These are phyloP conservation scores for Hirudo medicinalis DNA, from an alignment of 1,140 invertebrate species.

Conservation along the genomic window DNA sequence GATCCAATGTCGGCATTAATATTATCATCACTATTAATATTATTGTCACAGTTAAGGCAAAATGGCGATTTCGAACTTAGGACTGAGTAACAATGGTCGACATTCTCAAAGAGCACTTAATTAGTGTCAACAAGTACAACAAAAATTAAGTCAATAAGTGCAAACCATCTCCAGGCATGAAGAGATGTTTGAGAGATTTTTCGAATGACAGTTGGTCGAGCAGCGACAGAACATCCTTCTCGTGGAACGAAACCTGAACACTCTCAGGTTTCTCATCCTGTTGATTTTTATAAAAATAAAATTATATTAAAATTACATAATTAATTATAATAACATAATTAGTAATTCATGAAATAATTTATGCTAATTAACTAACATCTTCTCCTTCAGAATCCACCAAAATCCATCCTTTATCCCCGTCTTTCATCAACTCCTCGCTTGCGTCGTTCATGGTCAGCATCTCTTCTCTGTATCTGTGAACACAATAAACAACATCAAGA, in stretches of 20 bases:
- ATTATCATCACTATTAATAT: too few relatives aligned
- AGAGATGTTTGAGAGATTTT: not conserved
- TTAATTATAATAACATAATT: not conserved
- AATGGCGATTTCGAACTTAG: too few relatives aligned
- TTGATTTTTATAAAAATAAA: not conserved
- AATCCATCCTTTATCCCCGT: not conserved
- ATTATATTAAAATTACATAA: too few relatives aligned
- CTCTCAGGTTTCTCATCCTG: not conserved
- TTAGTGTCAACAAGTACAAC: not conserved
- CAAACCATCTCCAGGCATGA: not conserved
- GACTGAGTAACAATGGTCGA: too few relatives aligned
- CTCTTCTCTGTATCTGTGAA: not conserved
- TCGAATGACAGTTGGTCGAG: not conserved
- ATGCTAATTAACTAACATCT: not conserved
- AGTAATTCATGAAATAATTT: not conserved
- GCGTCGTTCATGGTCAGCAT: not conserved
- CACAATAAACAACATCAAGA: not conserved
- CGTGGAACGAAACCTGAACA: not conserved
- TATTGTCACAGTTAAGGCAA: too few relatives aligned
- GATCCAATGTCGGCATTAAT: too few relatives aligned
- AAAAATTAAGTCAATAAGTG: not conserved
- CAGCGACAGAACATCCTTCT: not conserved
- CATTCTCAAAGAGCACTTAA: not conserved
- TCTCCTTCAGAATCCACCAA: constrained; percentile 8
- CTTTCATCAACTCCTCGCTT: not conserved